These are phyloP conservation scores for Bugulina stolonifera DNA, from an alignment of 2,888 invertebrate genomes.

Conservation along the genomic window DNA sequence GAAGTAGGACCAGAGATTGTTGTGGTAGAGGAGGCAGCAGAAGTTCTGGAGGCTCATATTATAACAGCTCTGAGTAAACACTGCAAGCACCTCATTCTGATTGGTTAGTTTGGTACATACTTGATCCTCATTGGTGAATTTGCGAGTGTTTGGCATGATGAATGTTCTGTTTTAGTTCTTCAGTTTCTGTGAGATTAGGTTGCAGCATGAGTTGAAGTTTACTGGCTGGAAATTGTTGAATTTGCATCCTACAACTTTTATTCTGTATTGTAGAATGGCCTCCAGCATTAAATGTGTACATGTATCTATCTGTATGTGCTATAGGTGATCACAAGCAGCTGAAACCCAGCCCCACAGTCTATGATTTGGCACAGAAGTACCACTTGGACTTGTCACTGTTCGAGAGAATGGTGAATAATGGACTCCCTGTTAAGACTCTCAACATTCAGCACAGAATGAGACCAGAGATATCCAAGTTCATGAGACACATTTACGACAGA, in stretches of 20 bases:
- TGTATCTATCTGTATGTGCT: no score
- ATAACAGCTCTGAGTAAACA: constrained; percentile 66
- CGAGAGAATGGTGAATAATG: constrained; percentile 70
- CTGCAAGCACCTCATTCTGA: constrained; percentile 75
- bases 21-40: constrained; percentile 79
- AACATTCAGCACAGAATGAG: constrained; percentile 59
- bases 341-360: constrained; percentile 67
- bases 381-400: constrained; percentile 73
- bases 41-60: constrained; percentile 79
- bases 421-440: constrained; percentile 60
- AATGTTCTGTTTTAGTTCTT: no score
- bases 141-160: no score
- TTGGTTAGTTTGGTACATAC: constrained; percentile 55
- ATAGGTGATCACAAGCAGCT: constrained; percentile 78
- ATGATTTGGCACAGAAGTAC: constrained; percentile 62
- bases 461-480: constrained; percentile 42
- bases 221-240: no score
- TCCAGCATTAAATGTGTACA: no score
- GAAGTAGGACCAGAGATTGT: constrained; percentile 50
- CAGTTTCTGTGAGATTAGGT: no score
- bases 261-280: no score
- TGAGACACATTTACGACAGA: constrained; percentile 42
- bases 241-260: no score
- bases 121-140: not conserved
- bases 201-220: no score